Evolutionary conservation across 2,797 vertebrate genomes (phyloP).

Genomic region (Emydoidea blandingii): DNA sequence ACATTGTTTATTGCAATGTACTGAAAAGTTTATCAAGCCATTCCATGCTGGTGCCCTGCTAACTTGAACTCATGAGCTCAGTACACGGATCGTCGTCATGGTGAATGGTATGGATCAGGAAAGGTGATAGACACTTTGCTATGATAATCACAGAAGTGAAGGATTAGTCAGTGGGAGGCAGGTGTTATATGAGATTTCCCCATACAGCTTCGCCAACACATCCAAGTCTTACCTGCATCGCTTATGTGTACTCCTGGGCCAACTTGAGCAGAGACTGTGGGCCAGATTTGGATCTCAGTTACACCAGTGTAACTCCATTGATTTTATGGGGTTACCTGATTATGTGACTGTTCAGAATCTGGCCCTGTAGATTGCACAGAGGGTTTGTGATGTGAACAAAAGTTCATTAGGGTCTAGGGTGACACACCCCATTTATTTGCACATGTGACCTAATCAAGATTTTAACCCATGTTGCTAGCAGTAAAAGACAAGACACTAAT

Average conservation of each 20-base stretch:
- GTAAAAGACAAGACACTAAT: rapidly evolving
- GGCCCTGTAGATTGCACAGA: background rate
- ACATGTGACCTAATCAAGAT: background rate
- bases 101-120: background rate
- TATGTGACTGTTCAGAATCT: background rate
- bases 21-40: background rate
- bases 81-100: background rate
- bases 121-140: background rate
- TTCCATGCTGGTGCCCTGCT: background rate
- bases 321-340: background rate
- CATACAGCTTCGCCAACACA: background rate
- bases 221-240: background rate
- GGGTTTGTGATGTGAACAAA: background rate
- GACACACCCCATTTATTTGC: constrained; percentile 23
- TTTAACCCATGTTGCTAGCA: background rate
- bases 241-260: background rate
- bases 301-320: background rate
- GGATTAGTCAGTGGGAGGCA: background rate
- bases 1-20: background rate
- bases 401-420: background rate
- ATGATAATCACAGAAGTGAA: background rate
- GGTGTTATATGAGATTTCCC: background rate
- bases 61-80: background rate
- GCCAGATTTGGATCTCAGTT: background rate
- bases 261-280: background rate